Percentiles rank a stretch among this genome's conserved stretches.
Evolutionary conservation across 2,797 vertebrate species (phyloP).

Genomic region (Enteromius trimaculatus): DNA sequence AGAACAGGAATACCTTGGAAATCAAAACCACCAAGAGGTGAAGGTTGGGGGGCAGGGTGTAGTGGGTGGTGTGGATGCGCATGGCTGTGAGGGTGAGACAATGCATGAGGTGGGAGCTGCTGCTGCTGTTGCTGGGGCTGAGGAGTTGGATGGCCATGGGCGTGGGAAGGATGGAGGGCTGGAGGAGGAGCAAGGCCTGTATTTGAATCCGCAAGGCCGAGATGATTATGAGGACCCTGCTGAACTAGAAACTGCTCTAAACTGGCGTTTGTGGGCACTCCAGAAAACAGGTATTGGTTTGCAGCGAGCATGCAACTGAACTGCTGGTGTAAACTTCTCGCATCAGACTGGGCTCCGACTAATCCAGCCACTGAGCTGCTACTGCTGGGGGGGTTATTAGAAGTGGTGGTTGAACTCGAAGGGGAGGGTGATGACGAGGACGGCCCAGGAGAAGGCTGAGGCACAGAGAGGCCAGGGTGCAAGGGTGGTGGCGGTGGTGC

Average conservation of each 20-base stretch:
- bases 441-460: constrained; percentile 77
- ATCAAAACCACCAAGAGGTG: constrained; percentile 79
- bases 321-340: constrained; percentile 84
- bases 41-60: constrained; percentile 80
- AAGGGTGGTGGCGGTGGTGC: constrained; percentile 80
- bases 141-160: constrained; percentile 71
- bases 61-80: constrained; percentile 82
- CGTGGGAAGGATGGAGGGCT: constrained; percentile 80
- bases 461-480: constrained; percentile 80
- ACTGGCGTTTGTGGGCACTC: constrained; percentile 82
- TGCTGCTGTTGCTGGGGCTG: constrained; percentile 81
- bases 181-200: constrained; percentile 78
- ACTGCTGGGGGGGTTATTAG: constrained; percentile 78
- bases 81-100: constrained; percentile 81
- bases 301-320: constrained; percentile 87
- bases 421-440: constrained; percentile 78
- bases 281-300: constrained; percentile 84
- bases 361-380: constrained; percentile 76
- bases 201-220: constrained; percentile 76
- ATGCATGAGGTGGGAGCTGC: constrained; percentile 78
- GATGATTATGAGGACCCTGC: constrained; percentile 81
- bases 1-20: constrained; percentile 85
- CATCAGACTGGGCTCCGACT: constrained; percentile 78
- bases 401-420: constrained; percentile 73
- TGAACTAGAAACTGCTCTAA: constrained; percentile 85